A percentile compares a stretch with the other conserved stretches of the same genome.
phyloP scores from a whole-genome alignment of 2,113 vertebrate species.

The Amblyopsis rosae region DNA sequence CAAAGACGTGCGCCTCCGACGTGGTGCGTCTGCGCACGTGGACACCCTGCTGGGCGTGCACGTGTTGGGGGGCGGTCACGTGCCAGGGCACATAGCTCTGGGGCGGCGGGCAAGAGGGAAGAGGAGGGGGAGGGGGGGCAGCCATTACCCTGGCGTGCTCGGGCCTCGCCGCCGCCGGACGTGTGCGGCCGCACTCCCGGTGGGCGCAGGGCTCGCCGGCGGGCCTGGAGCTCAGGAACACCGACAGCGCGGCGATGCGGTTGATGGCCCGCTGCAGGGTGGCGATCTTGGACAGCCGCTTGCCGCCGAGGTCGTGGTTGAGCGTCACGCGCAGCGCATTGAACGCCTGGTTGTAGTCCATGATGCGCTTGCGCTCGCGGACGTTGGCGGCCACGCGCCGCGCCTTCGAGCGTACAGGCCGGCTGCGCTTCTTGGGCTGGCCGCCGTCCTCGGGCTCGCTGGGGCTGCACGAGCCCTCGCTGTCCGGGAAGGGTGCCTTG shows the following conservation, averaged over 20 bases:
- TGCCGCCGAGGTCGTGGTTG: slow-evolving; percentile 89
- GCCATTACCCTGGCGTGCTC: slow-evolving; percentile 44
- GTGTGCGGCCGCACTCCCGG: slow-evolving; percentile 74
- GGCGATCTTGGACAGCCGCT: slow-evolving; percentile 94
- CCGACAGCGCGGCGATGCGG: slow-evolving; percentile 87
- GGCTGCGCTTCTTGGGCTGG: slow-evolving; percentile 77
- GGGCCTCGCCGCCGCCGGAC: neutral
- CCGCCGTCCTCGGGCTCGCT: slow-evolving; percentile 53
- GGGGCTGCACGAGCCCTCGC: slow-evolving; percentile 56
- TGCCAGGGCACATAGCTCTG: slow-evolving; percentile 70
- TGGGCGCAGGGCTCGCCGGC: slow-evolving; percentile 75
- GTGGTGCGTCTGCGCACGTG: slow-evolving; percentile 41
- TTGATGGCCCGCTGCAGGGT: slow-evolving; percentile 92
- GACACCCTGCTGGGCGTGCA: slow-evolving; percentile 47
- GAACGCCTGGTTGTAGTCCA: slow-evolving; percentile 98
- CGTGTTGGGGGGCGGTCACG: slow-evolving; percentile 53
- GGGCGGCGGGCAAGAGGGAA: slow-evolving; percentile 42
- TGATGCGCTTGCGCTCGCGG: slow-evolving; percentile 91
- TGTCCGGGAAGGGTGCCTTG: slow-evolving; percentile 57
- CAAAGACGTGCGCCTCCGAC: slow-evolving; percentile 51
- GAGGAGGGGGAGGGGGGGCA: neutral
- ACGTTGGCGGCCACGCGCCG: slow-evolving; percentile 92
- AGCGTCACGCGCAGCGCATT: slow-evolving; percentile 88
- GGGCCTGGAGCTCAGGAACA: slow-evolving; percentile 76
- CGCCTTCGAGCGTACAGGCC: slow-evolving; percentile 89